These are phyloP conservation scores for Takifugu rubripes DNA, from an alignment of 2,797 vertebrate genomes.

Conservation along the genomic window DNA sequence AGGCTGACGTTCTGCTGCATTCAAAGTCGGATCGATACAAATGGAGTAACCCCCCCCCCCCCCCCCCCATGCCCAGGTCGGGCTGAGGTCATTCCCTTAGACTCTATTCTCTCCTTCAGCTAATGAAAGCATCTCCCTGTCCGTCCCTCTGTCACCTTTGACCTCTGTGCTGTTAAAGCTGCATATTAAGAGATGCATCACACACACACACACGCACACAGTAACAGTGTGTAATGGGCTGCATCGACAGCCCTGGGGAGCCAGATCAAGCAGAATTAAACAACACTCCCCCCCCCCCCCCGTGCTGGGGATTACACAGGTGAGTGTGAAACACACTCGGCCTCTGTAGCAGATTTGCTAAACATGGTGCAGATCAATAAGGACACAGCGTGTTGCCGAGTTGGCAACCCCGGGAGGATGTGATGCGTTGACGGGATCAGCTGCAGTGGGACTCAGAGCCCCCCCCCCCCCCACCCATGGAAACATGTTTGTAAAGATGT, in stretches of 20 bases:
- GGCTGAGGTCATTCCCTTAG: too few species aligned
- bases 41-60: neutral
- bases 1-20: too few species aligned
- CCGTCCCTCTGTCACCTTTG: too few species aligned
- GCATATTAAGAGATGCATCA: neutral
- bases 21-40: neutral
- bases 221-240: slow-evolving; percentile 7
- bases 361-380: slow-evolving; percentile 53
- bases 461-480: too few species aligned
- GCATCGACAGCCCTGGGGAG: slow-evolving; percentile 23
- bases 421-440: neutral
- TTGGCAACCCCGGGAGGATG: slow-evolving; percentile 19
- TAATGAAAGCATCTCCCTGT: too few species aligned
- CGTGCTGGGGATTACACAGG: slow-evolving; percentile 33
- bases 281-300: slow-evolving; percentile 4
- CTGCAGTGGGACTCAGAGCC: too few species aligned
- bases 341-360: slow-evolving; percentile 34
- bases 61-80: too few species aligned
- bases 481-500: slow-evolving; percentile 2
- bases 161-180: too few species aligned
- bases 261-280: slow-evolving; percentile 54
- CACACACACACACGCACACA: neutral
- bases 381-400: slow-evolving; percentile 24
- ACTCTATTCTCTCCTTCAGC: too few species aligned
- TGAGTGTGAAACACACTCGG: slow-evolving; percentile 33